These are phyloP conservation scores for Coreoperca whiteheadi DNA, from an alignment of 2,113 vertebrate genomes.

Conservation along the genomic window DNA sequence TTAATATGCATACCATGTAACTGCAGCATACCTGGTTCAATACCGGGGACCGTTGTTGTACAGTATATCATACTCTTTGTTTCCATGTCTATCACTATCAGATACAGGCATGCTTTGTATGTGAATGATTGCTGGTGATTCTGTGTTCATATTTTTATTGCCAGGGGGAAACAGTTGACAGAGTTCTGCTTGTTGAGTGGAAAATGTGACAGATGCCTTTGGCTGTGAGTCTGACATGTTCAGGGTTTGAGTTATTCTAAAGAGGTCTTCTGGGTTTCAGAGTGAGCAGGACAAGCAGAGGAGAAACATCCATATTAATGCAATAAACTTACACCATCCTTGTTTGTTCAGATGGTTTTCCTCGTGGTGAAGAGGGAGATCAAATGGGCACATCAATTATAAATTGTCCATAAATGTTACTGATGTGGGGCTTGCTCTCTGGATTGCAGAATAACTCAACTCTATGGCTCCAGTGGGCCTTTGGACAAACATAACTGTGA, in stretches of 20 bases:
- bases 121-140: background rate
- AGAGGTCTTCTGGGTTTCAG: conserved; percentile 69
- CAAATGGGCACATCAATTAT: conserved; percentile 81
- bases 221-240: conserved; percentile 62
- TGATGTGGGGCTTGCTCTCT: conserved; percentile 76
- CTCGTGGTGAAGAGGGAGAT: conserved; percentile 73
- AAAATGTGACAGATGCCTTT: conserved; percentile 66
- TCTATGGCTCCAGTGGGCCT: conserved; percentile 76
- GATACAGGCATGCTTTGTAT: background rate
- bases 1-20: background rate
- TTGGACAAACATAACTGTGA: conserved; percentile 79
- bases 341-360: conserved; percentile 87
- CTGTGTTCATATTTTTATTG: conserved; percentile 42
- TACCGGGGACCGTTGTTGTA: no score
- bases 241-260: conserved; percentile 74
- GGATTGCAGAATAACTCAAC: conserved; percentile 79
- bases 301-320: conserved; percentile 77
- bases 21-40: background rate
- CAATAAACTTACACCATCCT: conserved; percentile 76
- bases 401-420: conserved; percentile 83
- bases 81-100: background rate
- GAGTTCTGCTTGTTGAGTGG: conserved; percentile 52
- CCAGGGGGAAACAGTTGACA: conserved; percentile 27
- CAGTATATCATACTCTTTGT: background rate
- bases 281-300: conserved; percentile 54